These are phyloP conservation scores for Pseudolaguvia tuberculata DNA, from an alignment of 2,113 vertebrate genomes.

Conservation along the genomic window DNA sequence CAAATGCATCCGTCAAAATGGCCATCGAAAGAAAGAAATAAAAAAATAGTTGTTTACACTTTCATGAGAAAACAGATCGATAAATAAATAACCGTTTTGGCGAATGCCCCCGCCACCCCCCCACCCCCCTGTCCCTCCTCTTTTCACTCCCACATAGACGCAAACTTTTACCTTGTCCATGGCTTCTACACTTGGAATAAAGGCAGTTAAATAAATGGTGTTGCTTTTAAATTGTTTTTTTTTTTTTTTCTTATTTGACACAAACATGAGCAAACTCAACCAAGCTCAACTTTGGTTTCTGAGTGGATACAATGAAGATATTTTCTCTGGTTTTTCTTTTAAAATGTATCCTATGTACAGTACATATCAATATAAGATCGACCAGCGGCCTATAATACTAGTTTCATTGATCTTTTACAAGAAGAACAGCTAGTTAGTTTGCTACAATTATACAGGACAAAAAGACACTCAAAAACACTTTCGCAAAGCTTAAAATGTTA, in stretches of 20 bases:
- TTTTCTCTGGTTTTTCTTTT: conserved; percentile 49
- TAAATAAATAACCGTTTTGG: conserved; percentile 7
- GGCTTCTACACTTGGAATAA: conserved; percentile 78
- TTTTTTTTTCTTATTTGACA: conserved; percentile 69
- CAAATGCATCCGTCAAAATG: conserved; percentile 54
- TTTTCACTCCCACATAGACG: conserved; percentile 47
- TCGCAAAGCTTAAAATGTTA: conserved; percentile 68
- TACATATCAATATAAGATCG: conserved; percentile 77
- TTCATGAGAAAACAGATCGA: conserved; percentile 56
- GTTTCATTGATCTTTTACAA: conserved; percentile 65
- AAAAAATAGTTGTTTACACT: conserved; percentile 53
- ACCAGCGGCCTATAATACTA: conserved; percentile 77
- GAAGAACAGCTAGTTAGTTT: conserved; percentile 69
- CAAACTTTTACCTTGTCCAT: conserved; percentile 70
- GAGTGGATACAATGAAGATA: conserved; percentile 72
- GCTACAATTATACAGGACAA: conserved; percentile 67
- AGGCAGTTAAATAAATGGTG: conserved; percentile 79
- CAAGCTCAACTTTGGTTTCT: conserved; percentile 78
- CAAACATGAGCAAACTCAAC: conserved; percentile 75
- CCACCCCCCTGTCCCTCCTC: conserved; percentile 55
- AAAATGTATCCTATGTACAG: conserved; percentile 67
- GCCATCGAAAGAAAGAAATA: conserved; percentile 41
- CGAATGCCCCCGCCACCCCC: too few species aligned
- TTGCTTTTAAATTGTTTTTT: conserved; percentile 56
- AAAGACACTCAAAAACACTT: conserved; percentile 67